Evolutionary conservation across 2,797 vertebrate genomes (phyloP).

Genomic region (Syndactyla subalaris): DNA sequence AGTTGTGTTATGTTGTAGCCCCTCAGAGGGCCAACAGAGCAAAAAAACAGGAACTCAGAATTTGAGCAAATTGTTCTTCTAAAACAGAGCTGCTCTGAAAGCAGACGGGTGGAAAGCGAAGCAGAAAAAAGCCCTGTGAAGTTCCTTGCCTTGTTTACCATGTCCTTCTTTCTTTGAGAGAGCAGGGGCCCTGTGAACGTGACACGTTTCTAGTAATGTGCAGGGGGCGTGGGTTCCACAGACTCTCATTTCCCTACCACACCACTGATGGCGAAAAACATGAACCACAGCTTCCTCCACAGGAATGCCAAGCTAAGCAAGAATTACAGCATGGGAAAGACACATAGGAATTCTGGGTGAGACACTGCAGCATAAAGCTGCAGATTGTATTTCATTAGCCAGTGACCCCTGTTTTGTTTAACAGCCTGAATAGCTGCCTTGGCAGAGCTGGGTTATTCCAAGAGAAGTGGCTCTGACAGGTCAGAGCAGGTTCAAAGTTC

Average conservation of each 20-base stretch:
- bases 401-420: neutral
- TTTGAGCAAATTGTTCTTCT: neutral
- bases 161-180: neutral
- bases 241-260: neutral
- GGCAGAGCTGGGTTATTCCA: neutral
- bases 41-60: slow-evolving; percentile 50
- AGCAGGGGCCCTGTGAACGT: neutral
- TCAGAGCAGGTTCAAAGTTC: neutral
- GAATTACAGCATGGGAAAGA: neutral
- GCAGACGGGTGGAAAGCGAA: neutral
- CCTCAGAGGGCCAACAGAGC: neutral
- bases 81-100: neutral
- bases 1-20: neutral
- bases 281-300: neutral
- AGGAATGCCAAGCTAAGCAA: neutral
- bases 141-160: neutral
- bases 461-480: neutral
- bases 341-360: neutral
- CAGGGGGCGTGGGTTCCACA: neutral
- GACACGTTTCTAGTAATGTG: neutral
- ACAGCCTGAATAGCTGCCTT: neutral
- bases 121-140: neutral
- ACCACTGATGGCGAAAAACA: neutral
- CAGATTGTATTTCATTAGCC: neutral
- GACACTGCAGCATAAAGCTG: neutral